These are phyloP conservation scores for Eilema sororculum DNA, from an alignment of 2,888 invertebrate genomes.

Conservation along the genomic window DNA sequence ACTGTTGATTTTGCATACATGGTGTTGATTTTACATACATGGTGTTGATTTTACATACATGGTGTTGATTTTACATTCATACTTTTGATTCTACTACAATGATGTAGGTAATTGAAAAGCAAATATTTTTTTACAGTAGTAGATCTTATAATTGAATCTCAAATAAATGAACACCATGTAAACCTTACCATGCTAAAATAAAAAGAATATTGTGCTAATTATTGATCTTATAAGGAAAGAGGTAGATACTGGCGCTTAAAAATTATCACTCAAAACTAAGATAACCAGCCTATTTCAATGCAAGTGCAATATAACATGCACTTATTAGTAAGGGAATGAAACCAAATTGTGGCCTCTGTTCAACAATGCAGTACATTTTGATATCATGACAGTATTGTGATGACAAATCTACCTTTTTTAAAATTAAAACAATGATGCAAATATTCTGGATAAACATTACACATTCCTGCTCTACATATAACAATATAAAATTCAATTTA, in stretches of 20 bases:
- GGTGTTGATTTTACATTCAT: no score
- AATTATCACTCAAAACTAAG: no score
- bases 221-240: background rate
- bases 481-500: background rate
- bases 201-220: background rate
- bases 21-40: conserved; percentile 6
- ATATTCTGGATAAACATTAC: background rate
- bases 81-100: no score
- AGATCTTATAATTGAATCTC: background rate
- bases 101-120: no score
- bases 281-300: no score
- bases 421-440: background rate
- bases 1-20: conserved; percentile 4
- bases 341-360: background rate
- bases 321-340: background rate
- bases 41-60: background rate
- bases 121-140: background rate
- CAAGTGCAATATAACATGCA: no score
- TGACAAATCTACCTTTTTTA: background rate
- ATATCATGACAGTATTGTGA: background rate
- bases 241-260: background rate
- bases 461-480: conserved; percentile 19
- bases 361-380: background rate
- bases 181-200: background rate
- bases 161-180: background rate